Percentiles rank a stretch among this genome's conserved stretches.
phyloP scores from a whole-genome alignment of 1,140 invertebrate genomes.

The Lycorma delicatula region DNA sequence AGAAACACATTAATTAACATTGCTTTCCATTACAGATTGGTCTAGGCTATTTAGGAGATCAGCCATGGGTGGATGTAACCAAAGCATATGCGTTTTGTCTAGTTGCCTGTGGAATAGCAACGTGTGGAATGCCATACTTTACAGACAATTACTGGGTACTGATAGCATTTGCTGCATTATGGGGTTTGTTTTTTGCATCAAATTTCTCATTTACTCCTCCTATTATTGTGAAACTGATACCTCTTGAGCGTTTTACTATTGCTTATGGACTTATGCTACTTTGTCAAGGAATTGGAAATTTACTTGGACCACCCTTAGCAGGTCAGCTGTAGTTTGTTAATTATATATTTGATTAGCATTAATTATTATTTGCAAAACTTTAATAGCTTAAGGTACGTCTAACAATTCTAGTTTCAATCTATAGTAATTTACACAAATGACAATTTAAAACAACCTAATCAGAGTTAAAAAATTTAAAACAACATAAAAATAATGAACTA shows the following conservation, averaged over 20 bases:
- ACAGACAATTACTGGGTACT: slow-evolving; percentile 50
- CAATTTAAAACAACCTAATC: too few relatives aligned
- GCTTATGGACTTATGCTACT: slow-evolving; percentile 80
- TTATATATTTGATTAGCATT: background rate
- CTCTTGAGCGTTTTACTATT: slow-evolving; percentile 71
- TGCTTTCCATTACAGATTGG: slow-evolving; percentile 49
- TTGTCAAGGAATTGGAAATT: slow-evolving; percentile 69
- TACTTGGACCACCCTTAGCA: slow-evolving; percentile 54
- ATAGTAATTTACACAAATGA: background rate
- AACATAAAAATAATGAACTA: too few relatives aligned
- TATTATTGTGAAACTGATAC: slow-evolving; percentile 71
- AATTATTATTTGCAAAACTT: background rate
- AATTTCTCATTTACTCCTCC: slow-evolving; percentile 81
- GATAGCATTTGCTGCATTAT: slow-evolving; percentile 44
- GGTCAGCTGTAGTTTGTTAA: slow-evolving; percentile 31
- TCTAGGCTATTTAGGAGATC: slow-evolving; percentile 83
- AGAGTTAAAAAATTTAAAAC: too few relatives aligned
- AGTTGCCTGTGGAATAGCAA: slow-evolving; percentile 61
- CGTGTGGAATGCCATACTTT: slow-evolving; percentile 59
- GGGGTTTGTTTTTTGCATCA: slow-evolving; percentile 77
- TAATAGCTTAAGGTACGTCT: background rate
- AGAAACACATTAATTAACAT: too few relatives aligned
- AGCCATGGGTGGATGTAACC: slow-evolving; percentile 72
- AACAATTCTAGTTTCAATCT: background rate
- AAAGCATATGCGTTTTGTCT: slow-evolving; percentile 72